These are phyloP conservation scores for Dicentrarchus labrax DNA, from an alignment of 2,113 vertebrate species.

Conservation along the genomic window DNA sequence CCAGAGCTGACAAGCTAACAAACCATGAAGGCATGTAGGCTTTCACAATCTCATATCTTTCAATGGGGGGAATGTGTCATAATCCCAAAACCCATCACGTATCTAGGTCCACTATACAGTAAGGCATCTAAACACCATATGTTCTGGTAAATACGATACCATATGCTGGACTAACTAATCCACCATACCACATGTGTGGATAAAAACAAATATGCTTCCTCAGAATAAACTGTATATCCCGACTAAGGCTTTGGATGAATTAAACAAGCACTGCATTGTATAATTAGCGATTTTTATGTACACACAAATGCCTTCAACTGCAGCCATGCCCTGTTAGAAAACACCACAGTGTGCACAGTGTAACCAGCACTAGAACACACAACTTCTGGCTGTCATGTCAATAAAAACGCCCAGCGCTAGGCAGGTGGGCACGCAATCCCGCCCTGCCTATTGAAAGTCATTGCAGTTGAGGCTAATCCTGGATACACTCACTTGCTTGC, in stretches of 20 bases:
- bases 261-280: constrained; percentile 22
- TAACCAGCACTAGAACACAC: constrained; percentile 16
- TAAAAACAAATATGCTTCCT: constrained; percentile 1
- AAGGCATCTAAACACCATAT: constrained; percentile 10
- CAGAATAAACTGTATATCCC: not conserved
- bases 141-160: constrained; percentile 9
- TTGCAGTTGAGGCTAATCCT: constrained; percentile 23
- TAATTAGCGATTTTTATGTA: constrained; percentile 26
- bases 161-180: not conserved
- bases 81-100: constrained; percentile 24
- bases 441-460: constrained; percentile 32
- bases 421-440: constrained; percentile 8
- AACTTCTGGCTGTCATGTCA: constrained; percentile 36
- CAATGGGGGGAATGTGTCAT: constrained; percentile 48
- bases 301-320: constrained; percentile 22
- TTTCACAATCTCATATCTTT: constrained; percentile 57
- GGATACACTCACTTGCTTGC: constrained; percentile 22
- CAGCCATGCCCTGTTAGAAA: constrained; percentile 67
- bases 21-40: constrained; percentile 68
- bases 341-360: constrained; percentile 35
- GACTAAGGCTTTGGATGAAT: constrained; percentile 2
- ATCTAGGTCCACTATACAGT: not conserved
- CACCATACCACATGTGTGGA: not conserved
- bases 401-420: constrained; percentile 54
- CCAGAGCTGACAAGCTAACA: constrained; percentile 65